A percentile compares a stretch with the other conserved stretches of the same genome.
These are phyloP conservation scores for Myodes glareolus DNA, from an alignment of 2,113 vertebrate species.

Conservation along the genomic window DNA sequence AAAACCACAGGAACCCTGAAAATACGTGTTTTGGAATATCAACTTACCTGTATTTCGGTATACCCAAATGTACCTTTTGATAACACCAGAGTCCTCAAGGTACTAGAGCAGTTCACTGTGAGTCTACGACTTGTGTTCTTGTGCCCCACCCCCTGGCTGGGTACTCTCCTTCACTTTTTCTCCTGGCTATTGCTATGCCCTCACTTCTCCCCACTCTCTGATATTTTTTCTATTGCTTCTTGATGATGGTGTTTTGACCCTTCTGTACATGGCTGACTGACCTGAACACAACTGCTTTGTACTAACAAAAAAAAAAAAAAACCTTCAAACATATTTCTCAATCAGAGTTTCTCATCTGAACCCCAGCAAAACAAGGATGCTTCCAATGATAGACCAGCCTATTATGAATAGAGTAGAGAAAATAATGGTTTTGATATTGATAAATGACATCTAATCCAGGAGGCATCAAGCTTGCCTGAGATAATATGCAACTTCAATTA, in stretches of 20 bases:
- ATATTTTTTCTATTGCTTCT: background rate
- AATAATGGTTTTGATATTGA: background rate
- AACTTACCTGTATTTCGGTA: conserved; percentile 14
- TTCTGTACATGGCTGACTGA: background rate
- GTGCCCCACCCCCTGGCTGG: background rate
- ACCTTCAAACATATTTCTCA: conserved; percentile 27
- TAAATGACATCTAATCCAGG: background rate
- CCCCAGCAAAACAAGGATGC: background rate
- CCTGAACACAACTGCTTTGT: background rate
- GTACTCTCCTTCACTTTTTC: background rate
- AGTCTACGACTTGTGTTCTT: background rate
- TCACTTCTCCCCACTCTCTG: background rate
- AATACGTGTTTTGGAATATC: conserved; percentile 4
- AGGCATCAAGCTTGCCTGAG: background rate
- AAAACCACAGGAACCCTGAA: background rate
- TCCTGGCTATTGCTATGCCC: background rate
- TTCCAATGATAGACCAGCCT: conserved; percentile 12
- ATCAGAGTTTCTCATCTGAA: background rate
- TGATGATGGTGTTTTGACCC: background rate
- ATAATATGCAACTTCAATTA: background rate
- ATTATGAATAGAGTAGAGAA: background rate
- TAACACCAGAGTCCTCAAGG: background rate
- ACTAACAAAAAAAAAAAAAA: conserved; percentile 39
- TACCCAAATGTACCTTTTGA: background rate
- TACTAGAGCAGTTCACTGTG: background rate